Evolutionary conservation across 2,797 vertebrate species (phyloP), one percentile per base, ranked within the genome.

Genomic region (Siniperca scherzeri): DNA sequence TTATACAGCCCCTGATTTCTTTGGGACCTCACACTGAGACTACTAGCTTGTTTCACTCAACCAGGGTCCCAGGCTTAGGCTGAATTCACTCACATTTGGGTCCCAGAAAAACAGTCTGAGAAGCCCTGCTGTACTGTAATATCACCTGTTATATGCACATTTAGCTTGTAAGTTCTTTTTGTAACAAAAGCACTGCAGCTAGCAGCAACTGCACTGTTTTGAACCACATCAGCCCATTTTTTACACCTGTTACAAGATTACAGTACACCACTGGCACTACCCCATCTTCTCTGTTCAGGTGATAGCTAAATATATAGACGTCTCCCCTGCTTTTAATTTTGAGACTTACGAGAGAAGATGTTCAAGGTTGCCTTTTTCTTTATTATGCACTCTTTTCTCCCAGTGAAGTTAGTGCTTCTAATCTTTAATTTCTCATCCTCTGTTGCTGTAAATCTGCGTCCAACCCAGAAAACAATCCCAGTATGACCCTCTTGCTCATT

Each of bases 391-490:
- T 46, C 7, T 10, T 42, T 46, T 61, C 14, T 52, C 25, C 7
- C 3, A 21, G 21, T 74, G 22, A 55, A 27, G 27, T 27, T 27
- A 27, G 27, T 27, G 27, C 27, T 27, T 27, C 27, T 27, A 27
- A 27, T 27, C 27, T 27, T 27, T 27, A 27, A 55, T 67, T 33
- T 70, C 22, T 72, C 40, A 48, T 44, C 16, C 65, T 56, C 30
- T 65, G 48, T 80, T 85, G 57, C 68, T 68, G 52, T 86, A 60
- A 81, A 86, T 55, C 16, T 68, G 59, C 74, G 25, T 25, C 53
- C 27, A 3, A 6, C n/a, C 9, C 30, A 64, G 42, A 81, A 30
- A 69, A 72, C 12, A 53, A 57, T 59, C 27, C 30, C 25, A 59
- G 17, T 70, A 6, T 44, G 57, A 59, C 55, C 30, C 25, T 21